phyloP scores from a whole-genome alignment of 2,797 vertebrate species.

The Chiroxiphia lanceolata region DNA sequence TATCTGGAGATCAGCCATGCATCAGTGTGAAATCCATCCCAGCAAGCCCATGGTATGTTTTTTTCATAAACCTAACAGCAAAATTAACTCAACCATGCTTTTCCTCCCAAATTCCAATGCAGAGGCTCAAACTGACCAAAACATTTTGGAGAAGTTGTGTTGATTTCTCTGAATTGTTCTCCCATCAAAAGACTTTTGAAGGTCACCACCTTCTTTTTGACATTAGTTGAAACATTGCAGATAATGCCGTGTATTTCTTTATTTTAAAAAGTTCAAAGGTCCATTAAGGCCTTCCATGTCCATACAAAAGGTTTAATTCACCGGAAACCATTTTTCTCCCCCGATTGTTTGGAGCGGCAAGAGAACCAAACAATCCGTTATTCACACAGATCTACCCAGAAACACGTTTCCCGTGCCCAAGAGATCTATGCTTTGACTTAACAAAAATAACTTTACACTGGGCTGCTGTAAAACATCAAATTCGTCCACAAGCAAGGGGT shows the following conservation, averaged over 20 bases:
- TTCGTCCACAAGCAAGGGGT: neutral
- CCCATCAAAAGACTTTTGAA: conserved; percentile 40
- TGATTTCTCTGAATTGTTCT: conserved; percentile 33
- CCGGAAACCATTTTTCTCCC: conserved; percentile 70
- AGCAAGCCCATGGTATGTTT: neutral
- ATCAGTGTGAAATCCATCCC: rapidly evolving
- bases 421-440: neutral
- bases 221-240: conserved; percentile 13
- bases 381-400: conserved; percentile 62
- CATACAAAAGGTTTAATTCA: conserved; percentile 50
- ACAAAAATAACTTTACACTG: neutral
- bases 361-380: conserved; percentile 59
- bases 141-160: neutral
- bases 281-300: conserved; percentile 46
- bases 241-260: conserved; percentile 42
- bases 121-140: neutral
- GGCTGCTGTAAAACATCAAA: neutral
- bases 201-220: conserved; percentile 42
- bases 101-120: neutral
- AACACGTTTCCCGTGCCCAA: conserved; percentile 17
- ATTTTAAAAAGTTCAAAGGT: conserved; percentile 61
- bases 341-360: conserved; percentile 45
- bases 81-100: neutral
- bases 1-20: neutral
- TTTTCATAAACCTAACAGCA: neutral